Base-by-base conservation (phyloP, 2,113 vertebrate genomes). In the Polypterus bichir region DNA sequence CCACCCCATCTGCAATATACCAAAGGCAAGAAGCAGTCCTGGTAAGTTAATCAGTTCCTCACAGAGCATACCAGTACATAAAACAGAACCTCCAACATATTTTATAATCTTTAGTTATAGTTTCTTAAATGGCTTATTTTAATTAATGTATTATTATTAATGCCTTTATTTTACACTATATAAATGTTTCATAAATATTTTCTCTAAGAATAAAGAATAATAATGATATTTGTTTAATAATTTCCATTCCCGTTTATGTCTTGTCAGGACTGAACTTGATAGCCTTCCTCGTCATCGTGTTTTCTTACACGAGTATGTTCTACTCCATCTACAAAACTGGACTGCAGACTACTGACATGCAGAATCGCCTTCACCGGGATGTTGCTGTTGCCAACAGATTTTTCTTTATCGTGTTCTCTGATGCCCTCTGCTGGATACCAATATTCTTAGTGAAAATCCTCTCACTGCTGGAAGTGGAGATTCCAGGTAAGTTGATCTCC, bases 391-490 rank as follows among this genome's bases (percentile, higher is more conserved):
- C 81, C 65, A 88, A 79, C 61, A 55, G 1, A 5, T 71, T 75
- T 69, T 91, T 91, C 79, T 87, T 86, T 72, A 86, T 83, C 4
- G 85, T 90, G 79, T 86, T 92, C 86, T 92, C 89, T 77, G 86
- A 93, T 63, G 88, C 90, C 84, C 91, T 90, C 87, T 93, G 88
- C 84, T 97, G 94, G 90, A 90, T 92, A 66, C 72, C 71, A 44
- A 82, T 86, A 69, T 91, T 91, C 74, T 66, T 90, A 48, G 76
- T 83, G 64, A 85, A 92, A 79, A 71, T 82, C 8, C 74, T 89
- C 27, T 83, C 81, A 3, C 79, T 87, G 54, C 64, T 89, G 66
- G 71, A 79, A 46, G 76, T 88, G 61, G 83, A 90, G 77, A 89
- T 87, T 66, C 80, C 84, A 75, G 70, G 76, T 73, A 70, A 9